A percentile compares a stretch with the other conserved stretches of the same genome.
These are phyloP conservation scores for Sebastes itinus DNA, from an alignment of 2,797 vertebrate species.

Conservation along the genomic window DNA sequence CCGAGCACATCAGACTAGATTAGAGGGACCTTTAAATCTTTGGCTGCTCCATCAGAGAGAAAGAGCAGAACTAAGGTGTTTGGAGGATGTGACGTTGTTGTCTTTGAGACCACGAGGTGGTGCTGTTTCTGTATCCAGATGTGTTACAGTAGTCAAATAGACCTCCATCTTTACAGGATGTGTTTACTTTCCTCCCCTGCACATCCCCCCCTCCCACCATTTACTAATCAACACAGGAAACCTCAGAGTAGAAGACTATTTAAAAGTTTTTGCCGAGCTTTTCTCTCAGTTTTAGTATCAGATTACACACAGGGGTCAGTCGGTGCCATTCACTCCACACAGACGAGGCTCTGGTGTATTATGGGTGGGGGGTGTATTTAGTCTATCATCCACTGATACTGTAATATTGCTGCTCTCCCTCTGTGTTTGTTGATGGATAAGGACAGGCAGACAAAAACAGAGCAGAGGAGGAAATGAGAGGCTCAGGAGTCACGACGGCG, in stretches of 20 bases:
- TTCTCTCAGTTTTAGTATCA: conserved; percentile 18
- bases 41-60: neutral
- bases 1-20: neutral
- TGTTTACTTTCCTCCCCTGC: neutral
- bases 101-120: neutral
- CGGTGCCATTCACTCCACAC: conserved; percentile 9
- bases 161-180: neutral
- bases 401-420: conserved; percentile 25
- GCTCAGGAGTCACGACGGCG: neutral
- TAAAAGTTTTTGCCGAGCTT: neutral
- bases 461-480: conserved; percentile 47
- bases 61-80: neutral
- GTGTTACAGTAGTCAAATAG: neutral
- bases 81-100: neutral
- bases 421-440: conserved; percentile 52
- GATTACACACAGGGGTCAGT: conserved; percentile 22
- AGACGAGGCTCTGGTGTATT: conserved; percentile 15
- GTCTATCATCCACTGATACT: conserved; percentile 30
- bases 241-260: neutral
- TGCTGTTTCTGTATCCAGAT: neutral
- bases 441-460: conserved; percentile 44
- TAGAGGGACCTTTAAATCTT: neutral
- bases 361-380: conserved; percentile 42
- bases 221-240: conserved; percentile 42
- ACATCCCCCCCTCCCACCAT: neutral